Conservation (phyloP, 2,888 invertebrate species). For the Cotesia congregata region DNA sequence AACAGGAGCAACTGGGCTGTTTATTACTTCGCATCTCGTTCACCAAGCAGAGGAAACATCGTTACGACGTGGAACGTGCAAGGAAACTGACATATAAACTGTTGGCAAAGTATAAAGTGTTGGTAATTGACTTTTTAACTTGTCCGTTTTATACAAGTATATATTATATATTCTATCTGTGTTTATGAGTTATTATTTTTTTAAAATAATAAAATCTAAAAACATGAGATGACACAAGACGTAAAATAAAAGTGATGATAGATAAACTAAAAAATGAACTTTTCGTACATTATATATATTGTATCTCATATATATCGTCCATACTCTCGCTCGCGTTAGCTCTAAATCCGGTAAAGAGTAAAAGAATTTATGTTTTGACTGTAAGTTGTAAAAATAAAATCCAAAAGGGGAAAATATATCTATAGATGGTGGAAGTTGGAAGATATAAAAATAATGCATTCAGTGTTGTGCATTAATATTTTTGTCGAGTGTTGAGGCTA, state of each 20-base stretch:
- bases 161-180: constrained; percentile 4
- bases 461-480: constrained; percentile 26
- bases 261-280: background rate
- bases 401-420: background rate
- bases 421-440: background rate
- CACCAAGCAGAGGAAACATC: constrained; percentile 28
- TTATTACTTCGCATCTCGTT: constrained; percentile 44
- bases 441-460: background rate
- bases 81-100: constrained; percentile 59
- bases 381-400: background rate
- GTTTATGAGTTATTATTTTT: background rate
- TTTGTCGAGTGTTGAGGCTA: constrained; percentile 24
- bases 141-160: background rate
- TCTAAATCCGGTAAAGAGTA: constrained; percentile 1
- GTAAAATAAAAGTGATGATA: background rate
- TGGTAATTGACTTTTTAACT: constrained; percentile 46
- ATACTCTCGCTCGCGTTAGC: background rate
- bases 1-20: constrained; percentile 36
- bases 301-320: too few relatives aligned
- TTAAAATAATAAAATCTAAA: background rate
- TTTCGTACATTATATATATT: background rate
- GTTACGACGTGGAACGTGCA: constrained; percentile 37
- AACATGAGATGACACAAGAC: background rate
- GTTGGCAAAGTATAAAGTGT: constrained; percentile 57
- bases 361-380: constrained; percentile 1